phyloP scores from a whole-genome alignment of 2,113 vertebrate genomes.

The Opisthocomus hoazin region DNA sequence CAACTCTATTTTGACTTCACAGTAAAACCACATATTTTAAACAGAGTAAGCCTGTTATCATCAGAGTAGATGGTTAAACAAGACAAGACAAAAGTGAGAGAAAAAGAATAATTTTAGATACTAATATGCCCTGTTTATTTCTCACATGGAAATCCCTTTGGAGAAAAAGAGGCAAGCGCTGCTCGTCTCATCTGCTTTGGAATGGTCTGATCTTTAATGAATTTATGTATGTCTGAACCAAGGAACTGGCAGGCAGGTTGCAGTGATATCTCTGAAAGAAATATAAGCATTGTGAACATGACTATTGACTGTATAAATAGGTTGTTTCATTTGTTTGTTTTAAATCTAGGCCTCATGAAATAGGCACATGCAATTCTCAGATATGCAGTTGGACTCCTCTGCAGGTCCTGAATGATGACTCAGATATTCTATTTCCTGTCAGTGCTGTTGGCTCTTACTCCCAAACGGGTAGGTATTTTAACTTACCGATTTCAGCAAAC shows the following conservation, averaged over 20 bases:
- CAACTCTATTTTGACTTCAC: not conserved
- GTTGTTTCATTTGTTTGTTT: not conserved
- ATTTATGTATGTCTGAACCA: not conserved
- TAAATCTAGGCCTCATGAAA: slow-evolving; percentile 75
- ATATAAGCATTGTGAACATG: not conserved
- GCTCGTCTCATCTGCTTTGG: not conserved
- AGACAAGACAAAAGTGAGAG: not conserved
- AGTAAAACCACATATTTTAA: not conserved
- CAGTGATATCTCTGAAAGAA: not conserved
- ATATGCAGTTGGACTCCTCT: slow-evolving; percentile 85
- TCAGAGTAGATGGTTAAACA: not conserved
- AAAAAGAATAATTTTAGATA: not conserved
- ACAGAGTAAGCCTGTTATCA: not conserved
- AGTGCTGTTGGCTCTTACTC: slow-evolving; percentile 70
- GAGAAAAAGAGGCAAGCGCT: not conserved
- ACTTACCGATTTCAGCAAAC: not conserved
- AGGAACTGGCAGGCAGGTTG: not conserved
- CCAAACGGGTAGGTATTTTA: slow-evolving; percentile 76
- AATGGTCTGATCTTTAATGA: not conserved
- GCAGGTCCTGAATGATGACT: slow-evolving; percentile 79
- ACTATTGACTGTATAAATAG: not conserved
- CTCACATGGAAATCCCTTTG: not conserved
- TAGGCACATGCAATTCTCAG: slow-evolving; percentile 72
- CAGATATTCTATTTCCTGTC: slow-evolving; percentile 87
- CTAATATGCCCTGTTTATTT: not conserved